These are phyloP conservation scores for Oryctes rhinoceros DNA, from an alignment of 1,140 invertebrate genomes.

Conservation along the genomic window DNA sequence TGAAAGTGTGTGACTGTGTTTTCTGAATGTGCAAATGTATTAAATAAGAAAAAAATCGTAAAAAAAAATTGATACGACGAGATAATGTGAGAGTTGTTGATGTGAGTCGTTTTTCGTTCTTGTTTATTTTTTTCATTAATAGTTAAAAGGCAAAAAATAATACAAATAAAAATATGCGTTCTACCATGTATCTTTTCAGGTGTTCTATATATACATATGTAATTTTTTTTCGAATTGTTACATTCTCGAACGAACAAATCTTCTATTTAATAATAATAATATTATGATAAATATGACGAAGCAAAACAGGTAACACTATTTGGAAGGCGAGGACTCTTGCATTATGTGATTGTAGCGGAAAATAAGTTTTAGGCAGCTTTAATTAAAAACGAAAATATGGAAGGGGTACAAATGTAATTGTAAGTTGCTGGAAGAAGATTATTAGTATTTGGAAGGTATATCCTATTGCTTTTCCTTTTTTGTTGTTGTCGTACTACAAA, in stretches of 20 bases:
- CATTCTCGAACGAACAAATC: neutral
- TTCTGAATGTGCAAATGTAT: slow-evolving; percentile 26
- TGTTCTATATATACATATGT: slow-evolving; percentile 1
- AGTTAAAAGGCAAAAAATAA: neutral
- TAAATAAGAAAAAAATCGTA: neutral
- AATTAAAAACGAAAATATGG: neutral
- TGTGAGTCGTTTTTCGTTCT: slow-evolving; percentile 1
- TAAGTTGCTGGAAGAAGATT: too few species aligned
- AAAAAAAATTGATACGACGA: slow-evolving; percentile 5
- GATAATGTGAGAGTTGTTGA: slow-evolving; percentile 16
- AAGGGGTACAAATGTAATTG: too few species aligned
- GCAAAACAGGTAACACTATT: slow-evolving; percentile 8
- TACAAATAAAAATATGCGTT: neutral
- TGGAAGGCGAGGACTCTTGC: neutral
- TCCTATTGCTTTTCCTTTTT: too few species aligned
- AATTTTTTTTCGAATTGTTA: neutral
- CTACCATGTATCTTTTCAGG: too few species aligned
- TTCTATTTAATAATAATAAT: slow-evolving; percentile 13
- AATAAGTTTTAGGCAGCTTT: neutral
- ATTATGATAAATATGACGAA: slow-evolving; percentile 12
- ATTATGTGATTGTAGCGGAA: neutral
- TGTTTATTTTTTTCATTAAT: neutral
- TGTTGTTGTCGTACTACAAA: too few species aligned
- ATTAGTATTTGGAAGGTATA: too few species aligned
- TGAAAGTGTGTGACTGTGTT: slow-evolving; percentile 51